These are phyloP conservation scores for Sphaeramia orbicularis DNA, from an alignment of 2,797 vertebrate species.

Conservation along the genomic window DNA sequence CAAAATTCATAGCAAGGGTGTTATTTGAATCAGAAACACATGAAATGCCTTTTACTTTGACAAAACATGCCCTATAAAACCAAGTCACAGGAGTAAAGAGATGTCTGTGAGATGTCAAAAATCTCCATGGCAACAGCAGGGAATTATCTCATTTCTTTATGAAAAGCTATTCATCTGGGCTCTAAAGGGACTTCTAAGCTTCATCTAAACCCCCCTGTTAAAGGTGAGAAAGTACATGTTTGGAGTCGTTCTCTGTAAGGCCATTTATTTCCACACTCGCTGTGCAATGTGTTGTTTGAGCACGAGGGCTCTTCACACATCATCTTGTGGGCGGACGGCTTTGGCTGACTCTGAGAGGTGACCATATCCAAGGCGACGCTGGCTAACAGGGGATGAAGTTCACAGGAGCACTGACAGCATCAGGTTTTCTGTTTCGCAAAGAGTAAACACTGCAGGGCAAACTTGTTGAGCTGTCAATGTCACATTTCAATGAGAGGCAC, in stretches of 20 bases:
- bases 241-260: slow-evolving; percentile 23
- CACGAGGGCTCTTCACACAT: slow-evolving; percentile 53
- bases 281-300: slow-evolving; percentile 44
- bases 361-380: slow-evolving; percentile 42
- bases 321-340: slow-evolving; percentile 53
- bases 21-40: slow-evolving; percentile 1
- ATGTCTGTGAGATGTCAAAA: slow-evolving; percentile 39
- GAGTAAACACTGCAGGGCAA: slow-evolving; percentile 33
- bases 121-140: slow-evolving; percentile 67
- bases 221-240: slow-evolving; percentile 48
- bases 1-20: not conserved
- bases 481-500: slow-evolving; percentile 20
- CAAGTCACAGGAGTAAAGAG: slow-evolving; percentile 32
- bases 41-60: slow-evolving; percentile 5
- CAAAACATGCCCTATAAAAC: slow-evolving; percentile 27
- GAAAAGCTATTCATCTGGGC: slow-evolving; percentile 19
- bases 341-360: slow-evolving; percentile 44
- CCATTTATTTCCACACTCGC: slow-evolving; percentile 24
- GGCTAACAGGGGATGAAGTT: slow-evolving; percentile 52
- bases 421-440: slow-evolving; percentile 41
- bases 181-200: slow-evolving; percentile 13
- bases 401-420: slow-evolving; percentile 44
- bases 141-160: slow-evolving; percentile 35
- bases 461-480: slow-evolving; percentile 1
- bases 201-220: slow-evolving; percentile 41